These are phyloP conservation scores for Pluvianellus socialis DNA, from an alignment of 2,113 vertebrate species.

Conservation along the genomic window DNA sequence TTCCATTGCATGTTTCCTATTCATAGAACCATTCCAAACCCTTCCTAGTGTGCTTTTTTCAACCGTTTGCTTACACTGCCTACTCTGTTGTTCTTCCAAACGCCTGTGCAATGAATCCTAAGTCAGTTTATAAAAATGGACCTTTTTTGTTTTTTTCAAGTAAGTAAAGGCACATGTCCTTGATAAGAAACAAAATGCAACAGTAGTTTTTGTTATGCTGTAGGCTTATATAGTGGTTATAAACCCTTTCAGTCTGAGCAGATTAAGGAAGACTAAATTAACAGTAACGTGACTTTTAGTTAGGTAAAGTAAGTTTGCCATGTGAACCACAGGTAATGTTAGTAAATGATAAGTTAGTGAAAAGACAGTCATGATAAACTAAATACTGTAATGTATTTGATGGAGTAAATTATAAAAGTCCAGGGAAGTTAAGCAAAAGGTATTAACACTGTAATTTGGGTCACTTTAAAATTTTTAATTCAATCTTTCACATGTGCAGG, in stretches of 20 bases:
- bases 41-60: neutral
- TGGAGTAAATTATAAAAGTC: neutral
- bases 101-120: neutral
- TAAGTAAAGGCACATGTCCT: neutral
- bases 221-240: rapidly evolving
- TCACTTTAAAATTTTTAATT: neutral
- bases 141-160: neutral
- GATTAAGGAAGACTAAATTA: neutral
- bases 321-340: neutral
- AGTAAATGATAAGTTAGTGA: neutral
- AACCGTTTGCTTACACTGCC: neutral
- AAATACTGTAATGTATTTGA: neutral
- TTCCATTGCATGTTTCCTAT: neutral
- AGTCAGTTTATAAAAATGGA: neutral
- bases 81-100: neutral
- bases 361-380: neutral
- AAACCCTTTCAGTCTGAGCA: neutral
- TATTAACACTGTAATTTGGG: neutral
- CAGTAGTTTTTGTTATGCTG: neutral
- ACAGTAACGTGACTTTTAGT: neutral
- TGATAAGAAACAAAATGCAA: neutral
- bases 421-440: neutral
- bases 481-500: neutral
- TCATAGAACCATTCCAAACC: neutral
- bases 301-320: neutral